Base-by-base conservation (phyloP, 2,888 invertebrate species). In the Anticlea derivata region DNA sequence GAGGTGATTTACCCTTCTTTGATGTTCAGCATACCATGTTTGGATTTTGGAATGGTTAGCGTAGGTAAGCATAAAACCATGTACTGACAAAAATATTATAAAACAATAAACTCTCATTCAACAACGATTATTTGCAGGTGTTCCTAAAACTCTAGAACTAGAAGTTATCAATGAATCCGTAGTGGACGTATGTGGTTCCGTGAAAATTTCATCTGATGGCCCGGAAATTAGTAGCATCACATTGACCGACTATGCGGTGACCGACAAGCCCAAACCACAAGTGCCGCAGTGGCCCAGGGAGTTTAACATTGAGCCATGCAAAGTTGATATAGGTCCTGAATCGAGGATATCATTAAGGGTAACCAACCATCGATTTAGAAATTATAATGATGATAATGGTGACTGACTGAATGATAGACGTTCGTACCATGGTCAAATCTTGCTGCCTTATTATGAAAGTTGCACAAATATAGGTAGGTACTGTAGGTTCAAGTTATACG, bases 1-100 rank as follows among this genome's bases (percentile, higher is more conserved):
- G 91, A 86, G 68, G 86, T 94, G 1, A 79, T 93, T 46, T 93
- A 92, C 65, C 94, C 94, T 1, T 86, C 92, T 5, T 66, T 94
- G 17, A 86, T 75, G 66, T 92, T 93, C 58, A 89, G 91, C 58
- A 77, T 86, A 26, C 80, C 84, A 0, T 83, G 81, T 55, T 70
- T 94, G 35, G 90, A 93, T 75, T 93, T 93, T 70, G 93, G 92
- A 26, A 75, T 70, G 31, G 86, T 92, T 7, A 89, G 93, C 51
- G 73, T 93, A 61, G 93, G 94, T 93, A 78, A 78, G 78, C 29
- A 10, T 20, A 11, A n/a, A 34, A n/a, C 13, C 1, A 27, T 31
- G 24, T 13, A 13, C 13, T 11, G 10, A 34, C 11, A 12, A 30
- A 29, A 29, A 2, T 30, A 12, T 2, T 13, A 1, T 7, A 30